Base-by-base conservation (phyloP, 2,888 invertebrate genomes). In the Scrobipalpa costella region DNA sequence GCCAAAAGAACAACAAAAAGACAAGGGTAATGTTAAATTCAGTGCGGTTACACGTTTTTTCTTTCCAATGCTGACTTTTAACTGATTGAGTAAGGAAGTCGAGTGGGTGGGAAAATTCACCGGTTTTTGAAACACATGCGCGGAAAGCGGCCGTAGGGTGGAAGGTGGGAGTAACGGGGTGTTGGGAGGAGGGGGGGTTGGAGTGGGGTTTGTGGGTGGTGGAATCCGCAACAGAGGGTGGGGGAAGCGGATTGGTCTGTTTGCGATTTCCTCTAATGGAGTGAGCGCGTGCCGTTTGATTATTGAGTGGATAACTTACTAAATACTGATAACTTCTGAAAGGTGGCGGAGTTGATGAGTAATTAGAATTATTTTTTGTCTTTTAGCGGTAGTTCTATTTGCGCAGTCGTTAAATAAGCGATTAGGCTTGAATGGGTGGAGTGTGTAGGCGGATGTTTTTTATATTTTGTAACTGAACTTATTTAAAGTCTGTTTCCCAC, bases 191-290 rank as follows among this genome's bases (percentile, higher is more conserved):
- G 6, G 38, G 60, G 44, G 52, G 50, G 57, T 36, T 19, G 61
- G 47, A 47, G 63, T 44, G 27, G 50, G 57, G 59, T 33, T 34
- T n/a, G 55, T 63, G 47, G 62, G 55, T 55, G 55, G 55, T 55
- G 55, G 55, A 55, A 55, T 55, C 55, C 55, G 55, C 55, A 55
- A 27, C 55, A 64, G 64, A 65, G 44, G 55, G 58, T 38, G 63
- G 63, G 59, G 57, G 62, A 66, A 67, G 66, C 66, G 67, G 66
- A 69, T 67, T 67, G 66, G 66, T 64, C 66, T 66, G 67, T 66
- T 66, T 69, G 66, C 66, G 66, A 66, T 64, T 69, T 67, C 67
- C 66, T 65, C 64, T 66, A 66, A 65, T 63, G 63, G 64, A 66
- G 65, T 63, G 69, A 57, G 62, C 63, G 63, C 63, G 63, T 66